Conservation (phyloP, 2,113 vertebrate species). For the Embiotoca jacksoni region DNA sequence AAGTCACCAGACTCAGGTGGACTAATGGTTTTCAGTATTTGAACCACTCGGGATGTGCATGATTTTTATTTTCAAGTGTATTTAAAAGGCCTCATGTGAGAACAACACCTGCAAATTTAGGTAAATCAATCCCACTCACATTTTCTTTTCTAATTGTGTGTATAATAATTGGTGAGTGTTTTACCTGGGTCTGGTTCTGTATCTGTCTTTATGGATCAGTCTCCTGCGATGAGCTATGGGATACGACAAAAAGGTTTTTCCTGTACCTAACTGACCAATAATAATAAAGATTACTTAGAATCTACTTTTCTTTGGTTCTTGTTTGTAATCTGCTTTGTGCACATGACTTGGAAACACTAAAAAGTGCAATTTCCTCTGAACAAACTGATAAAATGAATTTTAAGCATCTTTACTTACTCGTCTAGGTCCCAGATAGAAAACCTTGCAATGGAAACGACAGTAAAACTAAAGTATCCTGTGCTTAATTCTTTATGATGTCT, state of each 20-base stretch:
- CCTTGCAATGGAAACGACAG: no score
- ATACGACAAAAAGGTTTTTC: slow-evolving; percentile 62
- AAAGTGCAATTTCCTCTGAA: no score
- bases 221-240: slow-evolving; percentile 61
- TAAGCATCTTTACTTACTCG: no score
- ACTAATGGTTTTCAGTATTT: slow-evolving; percentile 65
- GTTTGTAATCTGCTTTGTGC: not conserved
- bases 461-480: no score
- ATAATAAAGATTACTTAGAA: slow-evolving; percentile 68
- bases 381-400: no score
- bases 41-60: slow-evolving; percentile 30
- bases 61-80: slow-evolving; percentile 37
- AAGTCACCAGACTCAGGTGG: slow-evolving; percentile 59
- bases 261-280: slow-evolving; percentile 72
- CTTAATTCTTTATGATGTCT: not conserved
- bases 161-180: slow-evolving; percentile 37
- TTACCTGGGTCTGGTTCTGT: slow-evolving; percentile 64
- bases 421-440: no score
- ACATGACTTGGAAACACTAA: no score
- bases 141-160: slow-evolving; percentile 44
- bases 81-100: slow-evolving; percentile 33
- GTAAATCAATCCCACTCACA: slow-evolving; percentile 26
- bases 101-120: slow-evolving; percentile 39
- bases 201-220: slow-evolving; percentile 58
- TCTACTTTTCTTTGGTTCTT: slow-evolving; percentile 9